Evolutionary conservation across 2,113 vertebrate species (phyloP).

Genomic region (Ceratotherium simum): DNA sequence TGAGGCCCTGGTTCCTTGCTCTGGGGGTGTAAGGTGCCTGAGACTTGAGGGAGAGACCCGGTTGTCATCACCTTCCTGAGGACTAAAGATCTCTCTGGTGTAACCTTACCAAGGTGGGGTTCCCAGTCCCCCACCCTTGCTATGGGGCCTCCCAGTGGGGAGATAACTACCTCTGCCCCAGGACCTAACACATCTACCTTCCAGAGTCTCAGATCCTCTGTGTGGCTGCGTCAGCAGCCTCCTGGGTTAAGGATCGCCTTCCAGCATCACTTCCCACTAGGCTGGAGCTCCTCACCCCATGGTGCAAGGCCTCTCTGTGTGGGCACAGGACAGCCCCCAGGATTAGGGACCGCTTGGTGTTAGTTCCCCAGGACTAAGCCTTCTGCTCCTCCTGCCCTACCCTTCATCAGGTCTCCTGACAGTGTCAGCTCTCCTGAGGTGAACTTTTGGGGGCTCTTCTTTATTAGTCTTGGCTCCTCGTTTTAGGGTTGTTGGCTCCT

Average conservation of each 20-base stretch:
- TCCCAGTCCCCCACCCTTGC: not conserved
- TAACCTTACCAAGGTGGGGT: not conserved
- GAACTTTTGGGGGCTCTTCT: too few species aligned
- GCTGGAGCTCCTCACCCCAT: rapidly evolving
- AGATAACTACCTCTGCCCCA: too few species aligned
- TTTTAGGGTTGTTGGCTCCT: not conserved
- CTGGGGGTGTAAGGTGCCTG: not conserved
- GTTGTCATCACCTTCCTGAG: not conserved
- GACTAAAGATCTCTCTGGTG: not conserved
- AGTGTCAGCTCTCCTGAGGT: rapidly evolving
- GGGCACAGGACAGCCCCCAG: too few species aligned
- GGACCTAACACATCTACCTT: rapidly evolving
- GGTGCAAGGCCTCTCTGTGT: rapidly evolving
- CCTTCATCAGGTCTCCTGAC: rapidly evolving
- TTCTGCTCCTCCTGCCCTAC: too few species aligned
- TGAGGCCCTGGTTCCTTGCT: not conserved
- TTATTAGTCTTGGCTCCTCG: rapidly evolving
- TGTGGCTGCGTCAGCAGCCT: not conserved
- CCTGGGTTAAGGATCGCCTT: rapidly evolving
- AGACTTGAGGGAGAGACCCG: not conserved
- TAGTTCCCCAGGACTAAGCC: not conserved
- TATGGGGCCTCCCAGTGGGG: not conserved
- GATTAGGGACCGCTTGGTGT: not conserved
- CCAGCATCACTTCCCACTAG: not conserved
- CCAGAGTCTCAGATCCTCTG: not conserved